These are phyloP conservation scores for Himalopsyche japonica DNA, from an alignment of 2,888 invertebrate species.

Conservation along the genomic window DNA sequence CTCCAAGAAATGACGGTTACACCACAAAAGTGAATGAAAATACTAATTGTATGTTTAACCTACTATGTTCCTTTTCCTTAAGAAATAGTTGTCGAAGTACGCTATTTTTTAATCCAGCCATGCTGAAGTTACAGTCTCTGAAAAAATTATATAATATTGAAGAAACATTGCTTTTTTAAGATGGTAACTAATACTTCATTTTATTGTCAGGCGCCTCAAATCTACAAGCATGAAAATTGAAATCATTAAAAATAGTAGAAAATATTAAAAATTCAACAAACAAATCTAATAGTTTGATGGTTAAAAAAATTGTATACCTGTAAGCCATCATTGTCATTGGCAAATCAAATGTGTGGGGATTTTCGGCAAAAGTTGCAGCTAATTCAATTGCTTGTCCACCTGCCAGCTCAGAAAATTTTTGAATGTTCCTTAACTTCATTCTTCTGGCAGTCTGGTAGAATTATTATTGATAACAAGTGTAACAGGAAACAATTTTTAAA, in stretches of 20 bases:
- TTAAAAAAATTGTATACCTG: constrained; percentile 43
- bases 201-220: too few relatives aligned
- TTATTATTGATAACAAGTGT: too few relatives aligned
- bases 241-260: too few relatives aligned
- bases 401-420: constrained; percentile 70
- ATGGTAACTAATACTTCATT: too few relatives aligned
- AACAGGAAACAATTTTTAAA: too few relatives aligned
- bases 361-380: constrained; percentile 70
- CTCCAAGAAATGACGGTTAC: too few relatives aligned
- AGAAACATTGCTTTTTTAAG: too few relatives aligned
- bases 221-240: too few relatives aligned
- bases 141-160: not conserved
- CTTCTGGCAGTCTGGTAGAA: constrained; percentile 70
- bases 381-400: constrained; percentile 88
- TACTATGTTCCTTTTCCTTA: constrained; percentile 64
- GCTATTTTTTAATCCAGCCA: constrained; percentile 78
- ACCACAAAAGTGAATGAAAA: not conserved
- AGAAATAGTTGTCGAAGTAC: constrained; percentile 57
- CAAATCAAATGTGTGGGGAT: constrained; percentile 68
- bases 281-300: not conserved
- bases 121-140: constrained; percentile 87
- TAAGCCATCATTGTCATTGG: constrained; percentile 65
- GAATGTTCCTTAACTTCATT: constrained; percentile 78
- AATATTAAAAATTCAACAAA: too few relatives aligned
- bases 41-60: constrained; percentile 19